Conservation (phyloP, 2,113 vertebrate genomes). For the Furnarius figulus region DNA sequence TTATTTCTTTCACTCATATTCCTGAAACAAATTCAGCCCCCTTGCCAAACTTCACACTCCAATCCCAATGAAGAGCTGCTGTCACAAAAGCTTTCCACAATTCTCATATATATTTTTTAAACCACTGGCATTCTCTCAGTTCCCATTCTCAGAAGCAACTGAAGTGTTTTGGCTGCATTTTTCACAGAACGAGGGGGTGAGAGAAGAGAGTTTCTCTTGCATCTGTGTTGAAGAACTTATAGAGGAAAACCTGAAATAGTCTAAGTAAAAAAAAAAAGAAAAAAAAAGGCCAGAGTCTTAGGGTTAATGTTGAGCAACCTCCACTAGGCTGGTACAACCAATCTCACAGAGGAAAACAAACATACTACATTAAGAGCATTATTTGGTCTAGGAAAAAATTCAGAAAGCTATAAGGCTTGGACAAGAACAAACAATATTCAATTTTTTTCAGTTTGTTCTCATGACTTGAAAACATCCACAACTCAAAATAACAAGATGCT, state of each 20-base stretch:
- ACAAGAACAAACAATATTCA: background rate
- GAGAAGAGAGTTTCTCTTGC: background rate
- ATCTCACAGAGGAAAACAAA: background rate
- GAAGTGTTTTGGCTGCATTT: constrained; percentile 42
- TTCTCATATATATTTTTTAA: background rate
- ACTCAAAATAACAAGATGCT: background rate
- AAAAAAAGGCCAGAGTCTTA: background rate
- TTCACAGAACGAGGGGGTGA: background rate
- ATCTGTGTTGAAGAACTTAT: background rate
- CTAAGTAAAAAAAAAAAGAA: background rate
- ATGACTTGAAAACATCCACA: background rate
- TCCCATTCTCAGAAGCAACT: background rate
- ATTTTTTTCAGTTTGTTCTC: background rate
- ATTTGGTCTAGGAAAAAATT: background rate
- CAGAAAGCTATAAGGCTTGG: background rate
- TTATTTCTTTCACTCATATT: background rate
- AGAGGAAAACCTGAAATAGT: background rate
- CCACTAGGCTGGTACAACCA: background rate
- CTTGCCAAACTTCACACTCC: background rate
- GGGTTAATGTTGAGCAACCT: background rate
- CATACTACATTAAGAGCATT: background rate
- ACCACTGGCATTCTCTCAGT: background rate
- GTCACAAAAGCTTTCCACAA: constrained; percentile 15
- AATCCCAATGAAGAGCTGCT: background rate
- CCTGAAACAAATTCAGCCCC: background rate